Evolutionary conservation across 2,113 vertebrate genomes (phyloP), one percentile per base, ranked within the genome.

Genomic region (Menidia beryllina): DNA sequence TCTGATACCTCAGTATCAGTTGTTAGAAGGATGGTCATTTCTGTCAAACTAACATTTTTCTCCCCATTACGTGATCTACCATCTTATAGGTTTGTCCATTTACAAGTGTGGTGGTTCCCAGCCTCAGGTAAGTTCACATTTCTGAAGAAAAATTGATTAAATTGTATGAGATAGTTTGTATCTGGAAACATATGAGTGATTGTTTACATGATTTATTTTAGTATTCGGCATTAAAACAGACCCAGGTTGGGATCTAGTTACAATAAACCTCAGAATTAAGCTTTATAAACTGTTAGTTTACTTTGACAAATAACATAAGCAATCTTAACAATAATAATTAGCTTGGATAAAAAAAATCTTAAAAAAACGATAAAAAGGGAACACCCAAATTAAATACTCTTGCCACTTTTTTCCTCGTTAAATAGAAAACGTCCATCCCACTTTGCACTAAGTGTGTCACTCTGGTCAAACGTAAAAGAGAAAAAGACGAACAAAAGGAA

Each of bases 311-410:
- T 41, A 65, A 70, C 63, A 64, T 62, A 82, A 81, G 64, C 63
- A 48, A 77, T 69, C 34, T 64, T 49, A 86, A 76, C 79, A 87
- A 47, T 81, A 86, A 82, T 87, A 83, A 88, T 91, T 87, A 83
- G 76, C 76, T 89, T 81, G 65, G 69, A 85, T 74, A 85, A 83
- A 89, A 86, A 63, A 82, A 87, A 85, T 3, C 7, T 8, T 8
- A 34, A 34, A 34, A 34, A 34, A 34, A 34, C 30, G 10, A 90
- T 85, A 86, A 90, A 55, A 91, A 85, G 83, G 85, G 83, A 87
- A 86, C 61, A 63, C 71, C 88, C 50, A 73, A n/a, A 60, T 94
- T 94, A 93, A 92, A 93, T 94, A 93, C 85, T 92, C 85, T 91
- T 83, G 81, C 82, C 86, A 89, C 66, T 82, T 75, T 87, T 76